A percentile compares a stretch with the other conserved stretches of the same genome.
phyloP scores from a whole-genome alignment of 1,140 invertebrate genomes.

The Drosophila gunungcola region DNA sequence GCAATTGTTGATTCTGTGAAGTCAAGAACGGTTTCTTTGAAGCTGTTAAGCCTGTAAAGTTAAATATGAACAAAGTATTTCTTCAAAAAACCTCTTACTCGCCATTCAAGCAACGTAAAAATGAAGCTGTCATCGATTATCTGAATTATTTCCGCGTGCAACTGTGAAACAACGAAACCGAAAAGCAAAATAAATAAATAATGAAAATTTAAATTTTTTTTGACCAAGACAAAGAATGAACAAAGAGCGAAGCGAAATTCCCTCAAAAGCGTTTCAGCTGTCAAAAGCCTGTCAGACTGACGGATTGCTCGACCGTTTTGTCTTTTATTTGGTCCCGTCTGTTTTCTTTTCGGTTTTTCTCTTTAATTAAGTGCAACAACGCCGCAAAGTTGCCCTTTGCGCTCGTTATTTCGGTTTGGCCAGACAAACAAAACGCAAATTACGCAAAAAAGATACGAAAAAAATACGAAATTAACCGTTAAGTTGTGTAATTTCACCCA shows the following conservation, averaged over 20 bases:
- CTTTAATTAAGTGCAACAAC: slow-evolving; percentile 46
- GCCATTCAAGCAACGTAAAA: slow-evolving; percentile 20
- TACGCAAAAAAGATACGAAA: slow-evolving; percentile 23
- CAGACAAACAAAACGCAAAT: slow-evolving; percentile 33
- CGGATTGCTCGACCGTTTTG: slow-evolving; percentile 56
- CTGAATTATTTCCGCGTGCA: slow-evolving; percentile 61
- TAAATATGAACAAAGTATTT: not conserved
- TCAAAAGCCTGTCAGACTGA: slow-evolving; percentile 63
- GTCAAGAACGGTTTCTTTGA: slow-evolving; percentile 1
- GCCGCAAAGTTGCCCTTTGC: slow-evolving; percentile 25
- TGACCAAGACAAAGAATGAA: slow-evolving; percentile 51
- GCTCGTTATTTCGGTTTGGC: slow-evolving; percentile 41
- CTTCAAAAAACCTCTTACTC: slow-evolving; percentile 3
- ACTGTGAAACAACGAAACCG: slow-evolving; percentile 37
- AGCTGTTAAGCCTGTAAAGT: not conserved
- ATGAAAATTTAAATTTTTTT: slow-evolving; percentile 49
- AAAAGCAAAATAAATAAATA: slow-evolving; percentile 43
- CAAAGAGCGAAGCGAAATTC: slow-evolving; percentile 54
- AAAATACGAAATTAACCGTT: slow-evolving; percentile 59
- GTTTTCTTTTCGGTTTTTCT: slow-evolving; percentile 21
- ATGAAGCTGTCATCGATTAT: slow-evolving; percentile 48
- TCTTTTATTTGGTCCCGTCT: slow-evolving; percentile 31
- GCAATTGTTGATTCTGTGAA: not conserved
- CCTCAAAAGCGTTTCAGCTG: slow-evolving; percentile 53
- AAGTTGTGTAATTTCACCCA: slow-evolving; percentile 62